A percentile compares a stretch with the other conserved stretches of the same genome.
Evolutionary conservation across 2,888 invertebrate species (phyloP).

Genomic region (Epinotia demarniana): DNA sequence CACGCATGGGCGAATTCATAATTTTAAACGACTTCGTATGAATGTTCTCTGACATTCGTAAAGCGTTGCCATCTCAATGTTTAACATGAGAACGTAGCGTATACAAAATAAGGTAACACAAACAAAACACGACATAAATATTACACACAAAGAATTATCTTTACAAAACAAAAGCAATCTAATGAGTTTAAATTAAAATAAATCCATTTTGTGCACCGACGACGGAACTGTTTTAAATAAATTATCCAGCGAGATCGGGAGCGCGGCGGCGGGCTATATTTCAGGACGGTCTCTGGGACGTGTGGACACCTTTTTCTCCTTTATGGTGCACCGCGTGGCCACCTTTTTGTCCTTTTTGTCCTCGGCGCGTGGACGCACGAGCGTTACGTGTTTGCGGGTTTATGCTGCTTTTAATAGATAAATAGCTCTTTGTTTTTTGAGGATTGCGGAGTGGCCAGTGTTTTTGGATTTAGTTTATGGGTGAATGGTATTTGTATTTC

Average conservation of each 20-base stretch:
- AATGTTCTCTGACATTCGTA: neutral
- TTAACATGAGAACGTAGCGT: slow-evolving; percentile 2
- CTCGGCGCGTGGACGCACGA: slow-evolving; percentile 59
- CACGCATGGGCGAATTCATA: neutral
- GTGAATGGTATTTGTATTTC: neutral
- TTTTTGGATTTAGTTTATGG: slow-evolving; percentile 37
- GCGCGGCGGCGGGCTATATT: slow-evolving; percentile 61
- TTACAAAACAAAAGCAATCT: slow-evolving; percentile 34
- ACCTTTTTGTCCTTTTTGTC: slow-evolving; percentile 57
- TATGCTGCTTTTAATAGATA: slow-evolving; percentile 65
- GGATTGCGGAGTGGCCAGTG: slow-evolving; percentile 41
- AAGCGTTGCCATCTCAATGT: neutral
- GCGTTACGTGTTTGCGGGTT: slow-evolving; percentile 61
- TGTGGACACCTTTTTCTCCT: slow-evolving; percentile 66
- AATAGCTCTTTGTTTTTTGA: slow-evolving; percentile 62
- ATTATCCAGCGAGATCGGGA: slow-evolving; percentile 57
- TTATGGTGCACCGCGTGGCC: slow-evolving; percentile 58
- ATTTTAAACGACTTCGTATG: neutral
- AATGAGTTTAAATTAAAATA: slow-evolving; percentile 45
- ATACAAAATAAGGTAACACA: neutral
- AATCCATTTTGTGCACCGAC: slow-evolving; percentile 40
- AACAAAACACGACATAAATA: slow-evolving; percentile 29
- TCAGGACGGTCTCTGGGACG: slow-evolving; percentile 63
- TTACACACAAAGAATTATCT: slow-evolving; percentile 20
- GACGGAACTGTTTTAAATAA: slow-evolving; percentile 62